Evolutionary conservation across 2,113 vertebrate species (phyloP).

Genomic region (Circaetus cinerascens): DNA sequence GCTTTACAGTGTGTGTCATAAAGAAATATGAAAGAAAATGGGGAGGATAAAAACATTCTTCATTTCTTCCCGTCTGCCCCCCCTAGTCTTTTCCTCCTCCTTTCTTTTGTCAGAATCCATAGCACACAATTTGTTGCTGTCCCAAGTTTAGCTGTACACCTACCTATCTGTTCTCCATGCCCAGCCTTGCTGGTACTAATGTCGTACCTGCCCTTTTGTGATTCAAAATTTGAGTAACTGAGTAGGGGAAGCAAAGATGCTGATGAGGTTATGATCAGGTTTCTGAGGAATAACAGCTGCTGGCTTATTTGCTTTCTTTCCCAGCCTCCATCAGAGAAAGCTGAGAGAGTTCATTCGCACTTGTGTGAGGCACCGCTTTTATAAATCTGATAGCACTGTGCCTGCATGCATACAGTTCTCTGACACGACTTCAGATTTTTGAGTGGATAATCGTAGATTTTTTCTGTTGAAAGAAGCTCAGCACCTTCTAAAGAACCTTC

Average conservation of each 20-base stretch:
- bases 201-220: not conserved
- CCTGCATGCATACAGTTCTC: not conserved
- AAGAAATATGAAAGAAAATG: not conserved
- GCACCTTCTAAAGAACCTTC: not conserved
- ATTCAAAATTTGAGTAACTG: not conserved
- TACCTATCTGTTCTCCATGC: not conserved
- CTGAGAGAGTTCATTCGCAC: not conserved
- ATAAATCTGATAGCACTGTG: not conserved
- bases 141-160: not conserved
- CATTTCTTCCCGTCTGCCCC: not conserved
- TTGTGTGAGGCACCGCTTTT: not conserved
- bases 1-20: not conserved
- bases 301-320: not conserved
- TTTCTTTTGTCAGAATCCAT: not conserved
- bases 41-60: not conserved
- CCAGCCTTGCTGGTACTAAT: not conserved
- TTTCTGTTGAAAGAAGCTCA: not conserved
- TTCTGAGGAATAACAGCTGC: slow-evolving; percentile 24
- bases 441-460: not conserved
- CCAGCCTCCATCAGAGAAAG: not conserved
- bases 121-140: not conserved
- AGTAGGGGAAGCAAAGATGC: not conserved
- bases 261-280: not conserved
- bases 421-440: not conserved
- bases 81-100: not conserved